Evolutionary conservation across 2,888 invertebrate species (phyloP).

Genomic region (Ormyrus thymus): DNA sequence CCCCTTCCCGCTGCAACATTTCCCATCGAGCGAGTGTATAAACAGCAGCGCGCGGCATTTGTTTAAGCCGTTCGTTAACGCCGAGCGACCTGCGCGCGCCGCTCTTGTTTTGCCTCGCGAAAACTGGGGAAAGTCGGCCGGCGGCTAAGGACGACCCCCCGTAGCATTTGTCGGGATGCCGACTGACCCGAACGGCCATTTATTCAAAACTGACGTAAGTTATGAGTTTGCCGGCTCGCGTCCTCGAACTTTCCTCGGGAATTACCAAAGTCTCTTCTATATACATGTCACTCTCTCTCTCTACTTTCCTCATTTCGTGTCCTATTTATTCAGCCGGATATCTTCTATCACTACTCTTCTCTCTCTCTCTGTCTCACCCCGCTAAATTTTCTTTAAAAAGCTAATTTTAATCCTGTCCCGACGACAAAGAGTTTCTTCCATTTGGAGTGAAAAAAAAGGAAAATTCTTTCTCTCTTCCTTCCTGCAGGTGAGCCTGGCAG

Average conservation of each 20-base stretch:
- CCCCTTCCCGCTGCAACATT: not conserved
- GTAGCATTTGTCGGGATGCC: constrained; percentile 31
- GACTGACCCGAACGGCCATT: constrained; percentile 46
- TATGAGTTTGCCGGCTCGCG: constrained; percentile 33
- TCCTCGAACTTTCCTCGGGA: constrained; percentile 32
- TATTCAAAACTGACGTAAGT: constrained; percentile 52
- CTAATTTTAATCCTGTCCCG: too few species aligned
- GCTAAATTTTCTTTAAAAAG: not conserved
- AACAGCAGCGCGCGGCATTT: too few species aligned
- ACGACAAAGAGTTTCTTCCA: too few species aligned
- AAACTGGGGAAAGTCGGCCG: not conserved
- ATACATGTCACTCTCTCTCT: constrained; percentile 8
- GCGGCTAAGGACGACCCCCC: not conserved
- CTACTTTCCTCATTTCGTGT: not conserved
- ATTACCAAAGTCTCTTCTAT: constrained; percentile 31
- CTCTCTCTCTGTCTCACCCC: not conserved
- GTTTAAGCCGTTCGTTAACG: too few species aligned
- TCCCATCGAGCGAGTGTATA: not conserved
- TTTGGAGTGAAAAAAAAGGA: too few species aligned
- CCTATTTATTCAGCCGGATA: not conserved
- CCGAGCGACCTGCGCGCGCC: too few species aligned
- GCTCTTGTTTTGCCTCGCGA: not conserved
- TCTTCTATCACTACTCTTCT: not conserved
- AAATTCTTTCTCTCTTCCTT: not conserved
- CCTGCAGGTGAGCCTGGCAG: constrained; percentile 31